A percentile compares a stretch with the other conserved stretches of the same genome.
These are phyloP conservation scores for Kuschelorhynchus macadamiae DNA, from an alignment of 2,888 invertebrate genomes.

Conservation along the genomic window DNA sequence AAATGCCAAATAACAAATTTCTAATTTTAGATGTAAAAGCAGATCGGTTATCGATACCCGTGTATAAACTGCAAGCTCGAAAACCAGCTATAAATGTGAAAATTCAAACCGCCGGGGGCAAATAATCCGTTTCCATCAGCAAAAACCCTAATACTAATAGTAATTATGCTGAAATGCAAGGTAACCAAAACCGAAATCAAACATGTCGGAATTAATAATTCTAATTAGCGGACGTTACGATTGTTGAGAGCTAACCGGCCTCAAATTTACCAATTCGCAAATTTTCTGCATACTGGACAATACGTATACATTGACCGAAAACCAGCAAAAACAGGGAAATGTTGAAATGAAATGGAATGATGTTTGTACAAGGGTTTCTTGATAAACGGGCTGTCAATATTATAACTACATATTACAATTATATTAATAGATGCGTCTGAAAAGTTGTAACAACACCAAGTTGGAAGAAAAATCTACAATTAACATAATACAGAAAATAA, in stretches of 20 bases:
- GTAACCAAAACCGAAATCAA: constrained; percentile 60
- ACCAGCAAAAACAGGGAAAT: neutral
- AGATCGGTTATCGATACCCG: neutral
- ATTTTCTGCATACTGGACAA: constrained; percentile 33
- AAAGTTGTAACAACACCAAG: too few species aligned
- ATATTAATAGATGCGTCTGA: too few species aligned
- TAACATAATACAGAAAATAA: too few species aligned
- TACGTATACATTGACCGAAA: constrained; percentile 17
- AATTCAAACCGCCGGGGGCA: constrained; percentile 20
- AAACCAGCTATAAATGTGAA: constrained; percentile 31
- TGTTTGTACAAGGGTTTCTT: too few species aligned
- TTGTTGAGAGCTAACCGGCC: constrained; percentile 22
- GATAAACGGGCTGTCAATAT: too few species aligned
- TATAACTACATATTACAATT: too few species aligned
- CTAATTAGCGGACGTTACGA: constrained; percentile 41
- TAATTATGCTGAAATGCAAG: constrained; percentile 57
- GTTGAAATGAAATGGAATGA: too few species aligned
- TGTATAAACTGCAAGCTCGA: constrained; percentile 2
- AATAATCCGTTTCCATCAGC: constrained; percentile 30
- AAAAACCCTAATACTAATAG: constrained; percentile 37
- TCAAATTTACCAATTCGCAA: constrained; percentile 38
- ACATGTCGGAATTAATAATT: constrained; percentile 53
- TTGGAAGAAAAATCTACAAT: too few species aligned
- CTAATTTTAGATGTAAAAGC: neutral
- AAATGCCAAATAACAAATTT: too few species aligned